Evolutionary conservation across 1,140 invertebrate species (phyloP).

Genomic region (Heliconius eleuchia): DNA sequence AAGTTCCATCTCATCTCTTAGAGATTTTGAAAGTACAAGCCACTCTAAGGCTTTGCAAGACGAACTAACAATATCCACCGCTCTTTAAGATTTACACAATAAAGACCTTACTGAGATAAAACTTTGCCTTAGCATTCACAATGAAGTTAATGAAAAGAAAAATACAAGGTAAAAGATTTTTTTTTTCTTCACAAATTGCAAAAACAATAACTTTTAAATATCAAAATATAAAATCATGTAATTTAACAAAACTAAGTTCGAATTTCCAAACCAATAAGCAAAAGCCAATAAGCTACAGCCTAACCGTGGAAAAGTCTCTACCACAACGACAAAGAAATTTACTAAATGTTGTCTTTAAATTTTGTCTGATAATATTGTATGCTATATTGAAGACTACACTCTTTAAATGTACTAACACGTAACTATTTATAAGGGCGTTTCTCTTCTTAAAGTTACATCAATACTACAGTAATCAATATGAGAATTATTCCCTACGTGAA

Average conservation of each 20-base stretch:
- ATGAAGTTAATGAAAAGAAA: conserved; percentile 31
- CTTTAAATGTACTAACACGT: too few species aligned
- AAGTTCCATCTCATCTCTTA: conserved; percentile 12
- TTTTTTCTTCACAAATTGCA: conserved; percentile 1
- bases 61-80: conserved; percentile 25
- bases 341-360: too few species aligned
- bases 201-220: neutral
- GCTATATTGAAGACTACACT: too few species aligned
- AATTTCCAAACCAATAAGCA: neutral
- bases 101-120: conserved; percentile 19
- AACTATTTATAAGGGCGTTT: too few species aligned
- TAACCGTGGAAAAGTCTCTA: neutral
- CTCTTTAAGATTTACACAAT: conserved; percentile 26
- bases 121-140: conserved; percentile 27
- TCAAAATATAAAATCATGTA: neutral
- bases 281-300: too few species aligned
- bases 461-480: too few species aligned
- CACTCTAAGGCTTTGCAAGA: conserved; percentile 15
- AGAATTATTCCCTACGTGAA: too few species aligned
- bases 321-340: neutral
- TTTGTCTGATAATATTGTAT: too few species aligned
- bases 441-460: too few species aligned
- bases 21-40: conserved; percentile 17
- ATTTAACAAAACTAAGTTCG: neutral
- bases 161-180: conserved; percentile 24